A percentile compares a stretch with the other conserved stretches of the same genome.
Evolutionary conservation across 2,797 vertebrate species (phyloP).

Genomic region (Falco rusticolus): DNA sequence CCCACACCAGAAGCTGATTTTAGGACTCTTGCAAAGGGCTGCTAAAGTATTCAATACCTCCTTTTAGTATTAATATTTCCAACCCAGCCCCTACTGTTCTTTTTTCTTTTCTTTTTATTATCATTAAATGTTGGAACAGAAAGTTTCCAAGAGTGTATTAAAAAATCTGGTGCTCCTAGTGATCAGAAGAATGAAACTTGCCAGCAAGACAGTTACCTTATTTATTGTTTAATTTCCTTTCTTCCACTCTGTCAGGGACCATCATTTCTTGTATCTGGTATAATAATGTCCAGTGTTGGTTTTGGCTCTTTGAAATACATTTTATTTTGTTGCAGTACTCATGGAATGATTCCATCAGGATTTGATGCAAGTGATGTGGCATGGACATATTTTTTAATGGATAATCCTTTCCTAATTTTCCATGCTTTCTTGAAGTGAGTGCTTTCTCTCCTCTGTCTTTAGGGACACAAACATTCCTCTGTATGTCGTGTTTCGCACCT

Average conservation of each 20-base stretch:
- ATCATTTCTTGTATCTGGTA: conserved; percentile 55
- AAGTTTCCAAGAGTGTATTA: conserved; percentile 31
- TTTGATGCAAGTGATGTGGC: conserved; percentile 31
- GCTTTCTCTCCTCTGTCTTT: conserved; percentile 18
- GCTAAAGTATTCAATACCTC: conserved; percentile 54
- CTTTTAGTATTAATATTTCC: conserved; percentile 44
- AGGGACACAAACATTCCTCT: conserved; percentile 28
- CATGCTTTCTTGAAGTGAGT: background rate
- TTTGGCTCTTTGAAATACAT: conserved; percentile 44
- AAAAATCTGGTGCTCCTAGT: conserved; percentile 22
- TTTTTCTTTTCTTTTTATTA: conserved; percentile 19
- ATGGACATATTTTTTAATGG: conserved; percentile 27
- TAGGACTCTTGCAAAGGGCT: background rate
- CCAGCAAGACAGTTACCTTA: conserved; percentile 28
- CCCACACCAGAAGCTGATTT: background rate
- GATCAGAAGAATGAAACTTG: conserved; percentile 13
- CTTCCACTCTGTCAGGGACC: conserved; percentile 34
- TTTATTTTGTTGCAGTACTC: conserved; percentile 43
- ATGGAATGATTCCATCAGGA: conserved; percentile 18
- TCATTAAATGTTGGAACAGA: conserved; percentile 45
- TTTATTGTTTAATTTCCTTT: conserved; percentile 71
- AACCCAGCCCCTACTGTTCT: background rate
- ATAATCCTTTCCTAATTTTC: conserved; percentile 65
- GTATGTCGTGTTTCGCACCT: conserved; percentile 58
- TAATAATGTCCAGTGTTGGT: conserved; percentile 58